A percentile compares a stretch with the other conserved stretches of the same genome.
Evolutionary conservation across 2,113 vertebrate genomes (phyloP).

Genomic region (Bufo bufo): DNA sequence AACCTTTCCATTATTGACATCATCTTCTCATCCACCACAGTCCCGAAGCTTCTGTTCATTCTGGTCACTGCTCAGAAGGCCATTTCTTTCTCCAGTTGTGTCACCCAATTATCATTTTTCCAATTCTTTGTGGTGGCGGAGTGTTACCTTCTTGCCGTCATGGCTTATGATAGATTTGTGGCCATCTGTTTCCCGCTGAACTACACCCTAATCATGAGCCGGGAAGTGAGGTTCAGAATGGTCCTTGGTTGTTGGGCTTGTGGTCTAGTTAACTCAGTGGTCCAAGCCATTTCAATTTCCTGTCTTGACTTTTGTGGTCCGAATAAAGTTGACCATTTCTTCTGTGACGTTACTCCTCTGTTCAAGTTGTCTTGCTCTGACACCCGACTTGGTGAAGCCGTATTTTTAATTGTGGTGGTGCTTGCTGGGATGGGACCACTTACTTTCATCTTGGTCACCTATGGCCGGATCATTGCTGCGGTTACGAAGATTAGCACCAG

Average conservation of each 20-base stretch:
- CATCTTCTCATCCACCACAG: constrained; percentile 34
- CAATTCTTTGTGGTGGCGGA: constrained; percentile 44
- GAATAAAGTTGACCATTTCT: constrained; percentile 55
- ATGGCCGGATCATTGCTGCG: constrained; percentile 42
- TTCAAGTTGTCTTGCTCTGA: constrained; percentile 55
- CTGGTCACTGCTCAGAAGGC: constrained; percentile 28
- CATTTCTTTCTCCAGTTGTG: background rate
- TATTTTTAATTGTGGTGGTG: constrained; percentile 35
- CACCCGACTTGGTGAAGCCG: background rate
- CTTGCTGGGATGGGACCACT: constrained; percentile 30
- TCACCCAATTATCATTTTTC: constrained; percentile 28
- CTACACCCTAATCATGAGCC: constrained; percentile 35
- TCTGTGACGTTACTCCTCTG: constrained; percentile 54
- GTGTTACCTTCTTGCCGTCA: constrained; percentile 32
- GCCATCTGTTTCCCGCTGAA: constrained; percentile 43
- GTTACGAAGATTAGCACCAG: constrained; percentile 43
- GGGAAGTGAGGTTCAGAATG: constrained; percentile 8
- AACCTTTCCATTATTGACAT: constrained; percentile 50
- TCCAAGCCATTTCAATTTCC: constrained; percentile 35
- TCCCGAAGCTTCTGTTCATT: constrained; percentile 37
- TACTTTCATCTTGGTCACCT: constrained; percentile 38
- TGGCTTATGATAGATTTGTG: constrained; percentile 41
- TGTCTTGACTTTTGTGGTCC: constrained; percentile 46
- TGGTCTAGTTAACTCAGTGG: constrained; percentile 28
- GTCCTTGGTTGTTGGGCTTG: constrained; percentile 17